Percentiles rank a stretch among this genome's conserved stretches.
Evolutionary conservation across 2,888 invertebrate species (phyloP).

Genomic region (Orchestes rusci): DNA sequence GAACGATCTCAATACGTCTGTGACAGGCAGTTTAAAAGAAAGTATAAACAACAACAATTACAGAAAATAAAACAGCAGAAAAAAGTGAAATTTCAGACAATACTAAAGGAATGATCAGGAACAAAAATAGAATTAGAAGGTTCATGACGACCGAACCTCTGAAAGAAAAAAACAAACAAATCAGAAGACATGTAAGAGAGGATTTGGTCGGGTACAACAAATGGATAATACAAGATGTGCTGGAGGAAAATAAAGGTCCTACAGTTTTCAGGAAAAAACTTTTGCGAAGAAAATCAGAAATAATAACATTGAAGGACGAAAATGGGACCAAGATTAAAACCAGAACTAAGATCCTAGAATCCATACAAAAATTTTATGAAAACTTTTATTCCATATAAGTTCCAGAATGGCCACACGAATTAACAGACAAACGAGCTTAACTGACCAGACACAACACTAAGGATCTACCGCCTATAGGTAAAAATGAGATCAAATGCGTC

Average conservation of each 20-base stretch:
- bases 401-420: neutral
- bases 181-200: neutral
- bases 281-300: too few relatives aligned
- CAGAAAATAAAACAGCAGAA: neutral
- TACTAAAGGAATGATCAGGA: too few relatives aligned
- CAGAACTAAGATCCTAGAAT: too few relatives aligned
- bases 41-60: neutral
- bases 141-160: too few relatives aligned
- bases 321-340: too few relatives aligned
- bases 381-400: slow-evolving; percentile 1
- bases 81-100: neutral
- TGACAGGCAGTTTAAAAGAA: slow-evolving; percentile 1
- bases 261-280: too few relatives aligned
- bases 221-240: neutral
- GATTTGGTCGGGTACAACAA: neutral
- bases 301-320: too few relatives aligned
- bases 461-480: neutral
- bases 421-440: neutral
- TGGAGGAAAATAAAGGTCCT: neutral
- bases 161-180: neutral
- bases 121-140: neutral
- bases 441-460: neutral
- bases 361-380: too few relatives aligned
- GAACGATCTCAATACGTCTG: neutral
- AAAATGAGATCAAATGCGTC: neutral